Percentiles rank a stretch among this genome's conserved stretches.
These are phyloP conservation scores for Cyanoderma ruficeps DNA, from an alignment of 2,113 vertebrate genomes.

Conservation along the genomic window DNA sequence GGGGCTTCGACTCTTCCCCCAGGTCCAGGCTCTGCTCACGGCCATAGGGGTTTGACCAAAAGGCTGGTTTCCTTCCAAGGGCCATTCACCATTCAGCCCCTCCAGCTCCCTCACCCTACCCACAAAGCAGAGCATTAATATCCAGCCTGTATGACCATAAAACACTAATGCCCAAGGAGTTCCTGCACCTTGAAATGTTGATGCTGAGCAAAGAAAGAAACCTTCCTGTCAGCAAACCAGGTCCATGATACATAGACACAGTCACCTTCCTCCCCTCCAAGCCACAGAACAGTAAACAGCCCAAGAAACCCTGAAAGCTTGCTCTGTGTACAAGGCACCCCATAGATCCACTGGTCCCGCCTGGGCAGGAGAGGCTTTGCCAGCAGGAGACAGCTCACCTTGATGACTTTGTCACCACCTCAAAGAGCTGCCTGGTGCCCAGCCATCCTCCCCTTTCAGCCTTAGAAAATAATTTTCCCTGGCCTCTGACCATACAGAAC, in stretches of 20 bases:
- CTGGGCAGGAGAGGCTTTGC: background rate
- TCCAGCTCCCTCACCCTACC: background rate
- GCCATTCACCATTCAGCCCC: background rate
- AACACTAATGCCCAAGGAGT: conserved; percentile 39
- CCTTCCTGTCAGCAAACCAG: background rate
- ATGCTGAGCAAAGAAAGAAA: background rate
- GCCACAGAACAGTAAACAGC: conserved; percentile 19
- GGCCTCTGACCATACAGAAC: background rate
- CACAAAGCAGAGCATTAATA: conserved; percentile 38
- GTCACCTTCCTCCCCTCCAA: background rate
- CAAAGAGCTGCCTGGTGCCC: conserved; percentile 36
- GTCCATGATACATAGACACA: background rate
- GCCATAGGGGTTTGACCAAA: background rate
- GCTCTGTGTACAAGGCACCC: background rate
- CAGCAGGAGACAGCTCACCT: conserved; percentile 11
- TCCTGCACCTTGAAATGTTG: conserved; percentile 63
- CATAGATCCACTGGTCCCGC: background rate
- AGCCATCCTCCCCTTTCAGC: conserved; percentile 43
- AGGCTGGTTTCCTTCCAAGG: background rate
- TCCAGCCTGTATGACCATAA: conserved; percentile 1
- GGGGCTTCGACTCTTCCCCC: background rate
- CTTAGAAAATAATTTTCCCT: background rate
- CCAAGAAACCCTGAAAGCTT: background rate
- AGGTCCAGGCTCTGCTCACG: background rate
- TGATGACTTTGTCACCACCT: conserved; percentile 50